These are phyloP conservation scores for Hoplodrina blanda DNA, from an alignment of 2,888 invertebrate species.

Conservation along the genomic window DNA sequence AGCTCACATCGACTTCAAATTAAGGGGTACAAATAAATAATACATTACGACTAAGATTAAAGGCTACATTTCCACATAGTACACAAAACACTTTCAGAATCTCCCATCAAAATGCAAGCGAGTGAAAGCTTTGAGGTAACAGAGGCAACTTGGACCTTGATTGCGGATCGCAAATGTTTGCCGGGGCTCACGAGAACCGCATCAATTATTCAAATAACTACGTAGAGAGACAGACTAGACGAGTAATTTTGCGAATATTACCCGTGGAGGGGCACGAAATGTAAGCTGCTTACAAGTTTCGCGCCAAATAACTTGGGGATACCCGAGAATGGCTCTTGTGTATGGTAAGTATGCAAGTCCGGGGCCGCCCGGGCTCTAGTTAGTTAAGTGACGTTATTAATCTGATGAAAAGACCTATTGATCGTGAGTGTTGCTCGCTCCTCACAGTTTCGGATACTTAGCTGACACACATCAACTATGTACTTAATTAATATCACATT, in stretches of 20 bases:
- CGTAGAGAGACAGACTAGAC: conserved; percentile 78
- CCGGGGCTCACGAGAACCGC: conserved; percentile 81
- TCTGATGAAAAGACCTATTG: conserved; percentile 79
- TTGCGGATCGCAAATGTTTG: conserved; percentile 88
- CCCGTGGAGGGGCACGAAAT: conserved; percentile 75
- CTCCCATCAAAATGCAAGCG: conserved; percentile 68
- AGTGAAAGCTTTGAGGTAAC: conserved; percentile 73
- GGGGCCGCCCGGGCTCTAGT: conserved; percentile 63
- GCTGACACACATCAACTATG: conserved; percentile 23
- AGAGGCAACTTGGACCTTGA: conserved; percentile 84
- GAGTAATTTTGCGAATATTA: conserved; percentile 86
- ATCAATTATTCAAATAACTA: conserved; percentile 89
- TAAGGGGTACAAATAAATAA: conserved; percentile 47
- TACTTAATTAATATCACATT: conserved; percentile 19
- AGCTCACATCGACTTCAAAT: conserved; percentile 31
- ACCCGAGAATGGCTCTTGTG: conserved; percentile 73
- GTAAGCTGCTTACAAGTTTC: conserved; percentile 88
- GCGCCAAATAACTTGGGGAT: conserved; percentile 81
- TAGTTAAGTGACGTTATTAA: conserved; percentile 79
- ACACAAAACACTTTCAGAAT: conserved; percentile 65
- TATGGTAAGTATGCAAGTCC: conserved; percentile 75
- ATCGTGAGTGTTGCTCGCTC: conserved; percentile 66
- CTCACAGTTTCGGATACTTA: conserved; percentile 35
- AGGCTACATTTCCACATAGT: conserved; percentile 56
- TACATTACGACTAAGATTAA: conserved; percentile 56